phyloP scores from a whole-genome alignment of 2,113 vertebrate genomes.

The Oreochromis niloticus region DNA sequence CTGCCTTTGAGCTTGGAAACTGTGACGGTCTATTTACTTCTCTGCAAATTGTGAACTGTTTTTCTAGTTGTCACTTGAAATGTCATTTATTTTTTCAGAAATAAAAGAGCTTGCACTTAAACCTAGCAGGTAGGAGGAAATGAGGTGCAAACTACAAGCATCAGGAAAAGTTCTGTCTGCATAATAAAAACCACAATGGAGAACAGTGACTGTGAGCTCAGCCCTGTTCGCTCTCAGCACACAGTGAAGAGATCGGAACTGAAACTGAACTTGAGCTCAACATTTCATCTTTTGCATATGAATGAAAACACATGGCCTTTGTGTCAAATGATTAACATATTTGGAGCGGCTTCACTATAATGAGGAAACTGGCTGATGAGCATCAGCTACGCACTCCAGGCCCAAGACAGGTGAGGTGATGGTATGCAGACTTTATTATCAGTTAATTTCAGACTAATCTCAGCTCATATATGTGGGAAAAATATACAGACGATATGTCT shows the following conservation, averaged over 20 bases:
- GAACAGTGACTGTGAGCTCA: not conserved
- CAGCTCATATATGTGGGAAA: not conserved
- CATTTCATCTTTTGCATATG: not conserved
- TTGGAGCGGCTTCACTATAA: not conserved
- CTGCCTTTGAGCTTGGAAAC: not conserved
- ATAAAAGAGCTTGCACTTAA: not conserved
- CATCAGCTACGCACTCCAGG: not conserved
- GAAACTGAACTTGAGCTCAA: not conserved
- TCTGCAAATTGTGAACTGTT: not conserved
- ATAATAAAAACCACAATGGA: not conserved
- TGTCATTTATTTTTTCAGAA: accelerated
- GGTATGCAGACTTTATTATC: not conserved
- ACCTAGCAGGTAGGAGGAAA: not conserved
- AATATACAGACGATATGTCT: not conserved
- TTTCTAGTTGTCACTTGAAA: not conserved
- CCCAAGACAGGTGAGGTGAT: not conserved
- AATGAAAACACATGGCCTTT: not conserved
- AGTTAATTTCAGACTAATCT: not conserved
- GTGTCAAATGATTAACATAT: conserved; percentile 10
- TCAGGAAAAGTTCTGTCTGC: not conserved
- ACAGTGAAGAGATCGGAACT: not conserved
- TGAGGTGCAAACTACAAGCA: not conserved
- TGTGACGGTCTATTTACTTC: not conserved
- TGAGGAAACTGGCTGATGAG: not conserved
- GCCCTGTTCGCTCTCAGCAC: not conserved